phyloP scores from a whole-genome alignment of 2,888 invertebrate genomes.

The Teleiodes luculella region DNA sequence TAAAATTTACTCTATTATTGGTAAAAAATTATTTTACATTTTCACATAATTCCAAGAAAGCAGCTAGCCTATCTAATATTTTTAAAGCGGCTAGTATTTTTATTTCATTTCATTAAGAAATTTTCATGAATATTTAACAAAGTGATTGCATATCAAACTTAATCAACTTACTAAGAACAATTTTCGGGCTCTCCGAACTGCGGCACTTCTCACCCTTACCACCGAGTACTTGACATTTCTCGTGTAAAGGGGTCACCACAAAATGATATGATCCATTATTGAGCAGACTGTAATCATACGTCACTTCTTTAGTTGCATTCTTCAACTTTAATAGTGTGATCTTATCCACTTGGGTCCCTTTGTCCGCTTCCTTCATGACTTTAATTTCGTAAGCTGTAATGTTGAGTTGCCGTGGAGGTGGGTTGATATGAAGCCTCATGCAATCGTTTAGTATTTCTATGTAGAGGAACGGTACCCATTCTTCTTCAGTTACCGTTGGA shows the following conservation, averaged over 20 bases:
- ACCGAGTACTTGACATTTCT: constrained; percentile 12
- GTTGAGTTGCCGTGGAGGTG: constrained; percentile 51
- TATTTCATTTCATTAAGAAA: no score
- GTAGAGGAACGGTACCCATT: constrained; percentile 69
- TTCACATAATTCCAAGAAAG: no score
- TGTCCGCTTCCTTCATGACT: constrained; percentile 44
- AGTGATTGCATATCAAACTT: no score
- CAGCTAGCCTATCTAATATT: no score
- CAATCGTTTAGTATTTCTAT: constrained; percentile 56
- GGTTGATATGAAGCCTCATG: constrained; percentile 58
- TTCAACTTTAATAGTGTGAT: constrained; percentile 26
- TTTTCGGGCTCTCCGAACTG: constrained; percentile 56
- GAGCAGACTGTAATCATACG: constrained; percentile 51
- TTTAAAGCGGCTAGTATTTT: no score
- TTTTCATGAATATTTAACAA: no score
- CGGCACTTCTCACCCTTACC: constrained; percentile 37
- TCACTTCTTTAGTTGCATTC: constrained; percentile 51
- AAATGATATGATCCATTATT: constrained; percentile 57
- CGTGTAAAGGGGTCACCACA: constrained; percentile 55
- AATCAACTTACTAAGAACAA: constrained; percentile 56
- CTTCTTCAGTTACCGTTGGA: constrained; percentile 45
- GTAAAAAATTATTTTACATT: no score
- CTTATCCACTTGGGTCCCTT: constrained; percentile 32
- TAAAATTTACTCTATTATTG: no score
- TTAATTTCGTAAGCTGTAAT: constrained; percentile 50